Base-by-base conservation (phyloP, 1,140 invertebrate species). In the Leptinotarsa texana region DNA sequence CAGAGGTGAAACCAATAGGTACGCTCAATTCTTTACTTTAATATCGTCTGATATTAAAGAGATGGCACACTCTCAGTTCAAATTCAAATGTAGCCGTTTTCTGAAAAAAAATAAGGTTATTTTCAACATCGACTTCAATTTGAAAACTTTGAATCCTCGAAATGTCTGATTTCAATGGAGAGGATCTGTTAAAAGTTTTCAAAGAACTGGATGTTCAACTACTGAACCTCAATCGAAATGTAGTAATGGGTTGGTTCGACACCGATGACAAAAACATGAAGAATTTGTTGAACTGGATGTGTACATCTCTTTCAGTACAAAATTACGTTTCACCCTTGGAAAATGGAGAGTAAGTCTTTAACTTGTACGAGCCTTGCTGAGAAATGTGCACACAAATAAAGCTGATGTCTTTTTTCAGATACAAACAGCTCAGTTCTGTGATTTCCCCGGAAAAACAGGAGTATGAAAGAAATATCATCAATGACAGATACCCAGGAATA, bases 211-310 rank as follows among this genome's bases (percentile, higher is more conserved):
- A 82, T 67, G 61, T 82, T 17, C 24, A 78, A 18, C 72, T 78
- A 13, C 24, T 75, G 27, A 66, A 77, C 49, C 27, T 80, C 68
- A 76, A 74, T 66, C 76, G 77, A 6, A 78, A 79, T 74, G 76
- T 78, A 42, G 74, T 82, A n/a, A 81, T 76, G 71, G 77, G 75
- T 21, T 82, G 81, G 81, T 82, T 81, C 75, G 81, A 82, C 76
- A 78, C 77, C 42, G 79, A 82, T 69, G 78, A 77, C 71, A 48
- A 75, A 47, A 33, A 78, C 57, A 73, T 73, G 18, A 75, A 72
- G 63, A 57, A 80, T 67, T 73, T 81, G 15, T 75, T 82, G 57
- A 74, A 81, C 70, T 82, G 77, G 76, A 70, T 82, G 69, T 81
- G 77, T 75, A 22, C 57, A 61, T 77, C 72, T 33, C 49, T 80